phyloP scores from a whole-genome alignment of 2,113 vertebrate species.

The Chaetops frenatus region DNA sequence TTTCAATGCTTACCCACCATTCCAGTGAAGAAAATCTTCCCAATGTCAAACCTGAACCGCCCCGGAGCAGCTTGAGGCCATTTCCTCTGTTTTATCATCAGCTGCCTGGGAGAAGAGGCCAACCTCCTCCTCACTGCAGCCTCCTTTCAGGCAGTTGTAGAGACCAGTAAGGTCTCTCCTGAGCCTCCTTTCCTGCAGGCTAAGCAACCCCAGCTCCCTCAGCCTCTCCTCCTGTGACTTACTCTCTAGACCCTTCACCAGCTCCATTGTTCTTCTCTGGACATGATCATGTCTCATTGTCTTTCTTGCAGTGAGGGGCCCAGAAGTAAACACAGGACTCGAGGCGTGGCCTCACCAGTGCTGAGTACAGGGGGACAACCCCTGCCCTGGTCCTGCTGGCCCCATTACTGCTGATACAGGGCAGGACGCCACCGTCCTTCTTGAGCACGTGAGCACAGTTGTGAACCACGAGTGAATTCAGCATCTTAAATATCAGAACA shows the following conservation, averaged over 20 bases:
- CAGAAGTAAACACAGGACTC: not conserved
- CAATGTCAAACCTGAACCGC: fast-evolving
- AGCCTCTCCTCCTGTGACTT: not conserved
- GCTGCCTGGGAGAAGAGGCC: not conserved
- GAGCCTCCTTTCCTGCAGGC: not conserved
- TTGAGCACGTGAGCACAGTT: not conserved
- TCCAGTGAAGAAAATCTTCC: not conserved
- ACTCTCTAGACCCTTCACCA: no score
- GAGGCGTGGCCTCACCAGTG: not conserved
- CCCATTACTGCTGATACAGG: not conserved
- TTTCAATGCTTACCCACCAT: not conserved
- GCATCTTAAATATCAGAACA: not conserved
- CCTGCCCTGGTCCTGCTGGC: not conserved
- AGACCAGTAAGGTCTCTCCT: not conserved
- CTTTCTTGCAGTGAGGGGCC: not conserved
- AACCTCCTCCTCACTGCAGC: not conserved
- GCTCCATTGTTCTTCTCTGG: not conserved
- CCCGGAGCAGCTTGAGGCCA: not conserved
- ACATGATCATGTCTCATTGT: not conserved
- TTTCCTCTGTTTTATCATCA: not conserved
- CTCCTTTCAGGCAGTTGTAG: not conserved
- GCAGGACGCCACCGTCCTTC: not conserved
- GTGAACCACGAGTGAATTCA: not conserved
- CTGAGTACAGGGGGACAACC: not conserved
- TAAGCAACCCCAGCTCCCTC: not conserved